phyloP scores from a whole-genome alignment of 2,113 vertebrate species.

The Pelodiscus sinensis region DNA sequence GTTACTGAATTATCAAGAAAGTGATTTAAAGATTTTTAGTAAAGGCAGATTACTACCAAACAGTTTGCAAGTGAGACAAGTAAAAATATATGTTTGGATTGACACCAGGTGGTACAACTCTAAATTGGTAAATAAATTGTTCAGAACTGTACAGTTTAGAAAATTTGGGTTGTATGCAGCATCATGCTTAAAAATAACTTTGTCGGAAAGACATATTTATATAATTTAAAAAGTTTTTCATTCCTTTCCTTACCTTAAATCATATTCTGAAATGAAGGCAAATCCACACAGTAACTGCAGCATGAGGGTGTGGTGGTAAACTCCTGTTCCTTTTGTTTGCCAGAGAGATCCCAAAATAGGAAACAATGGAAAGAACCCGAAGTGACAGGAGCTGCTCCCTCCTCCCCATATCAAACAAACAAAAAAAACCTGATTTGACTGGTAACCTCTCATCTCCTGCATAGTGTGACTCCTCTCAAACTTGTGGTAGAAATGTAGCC shows the following conservation, averaged over 20 bases:
- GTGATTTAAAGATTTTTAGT: neutral
- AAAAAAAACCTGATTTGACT: neutral
- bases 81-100: neutral
- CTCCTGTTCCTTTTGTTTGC: neutral
- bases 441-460: neutral
- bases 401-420: too few relatives aligned
- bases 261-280: neutral
- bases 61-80: neutral
- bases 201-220: constrained; percentile 1
- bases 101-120: neutral
- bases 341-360: neutral
- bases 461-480: neutral
- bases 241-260: neutral
- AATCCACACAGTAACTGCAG: neutral
- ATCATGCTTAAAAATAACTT: neutral
- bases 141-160: neutral
- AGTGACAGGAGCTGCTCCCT: neutral
- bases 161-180: neutral
- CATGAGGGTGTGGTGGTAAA: rapidly evolving
- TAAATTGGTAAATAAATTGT: neutral
- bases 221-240: neutral
- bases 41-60: neutral
- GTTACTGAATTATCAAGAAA: neutral
- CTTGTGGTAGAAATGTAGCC: too few relatives aligned
- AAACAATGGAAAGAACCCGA: neutral